Evolutionary conservation across 92 coral and sea anemone genomes (phyloP).

Genomic region (Parazoanthus darwini): DNA sequence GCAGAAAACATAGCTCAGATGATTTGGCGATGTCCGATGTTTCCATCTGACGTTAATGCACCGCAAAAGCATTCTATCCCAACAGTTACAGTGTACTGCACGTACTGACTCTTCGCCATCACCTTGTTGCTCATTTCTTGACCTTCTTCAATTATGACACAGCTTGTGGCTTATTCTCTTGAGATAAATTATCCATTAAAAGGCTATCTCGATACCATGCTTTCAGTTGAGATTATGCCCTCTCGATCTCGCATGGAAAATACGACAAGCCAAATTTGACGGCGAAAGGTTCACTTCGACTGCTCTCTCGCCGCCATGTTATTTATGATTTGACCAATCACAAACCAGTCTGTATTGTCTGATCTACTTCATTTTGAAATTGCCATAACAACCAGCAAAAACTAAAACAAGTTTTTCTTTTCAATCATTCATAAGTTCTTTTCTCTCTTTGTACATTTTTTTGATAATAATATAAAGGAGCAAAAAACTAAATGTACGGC

Average conservation of each 20-base stretch:
- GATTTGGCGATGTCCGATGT: background rate
- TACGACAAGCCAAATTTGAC: background rate
- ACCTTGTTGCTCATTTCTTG: background rate
- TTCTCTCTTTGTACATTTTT: background rate
- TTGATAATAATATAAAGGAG: background rate
- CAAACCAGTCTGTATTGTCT: background rate
- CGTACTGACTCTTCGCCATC: background rate
- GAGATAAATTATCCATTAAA: background rate
- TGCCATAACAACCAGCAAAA: constrained; percentile 35
- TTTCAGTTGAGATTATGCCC: background rate
- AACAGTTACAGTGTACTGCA: background rate
- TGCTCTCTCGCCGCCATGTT: constrained; percentile 35
- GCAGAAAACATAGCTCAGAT: background rate
- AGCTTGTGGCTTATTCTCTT: background rate
- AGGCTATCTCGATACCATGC: background rate
- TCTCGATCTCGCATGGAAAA: background rate
- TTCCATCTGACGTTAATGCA: background rate
- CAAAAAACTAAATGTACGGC: background rate
- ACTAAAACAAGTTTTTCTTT: background rate
- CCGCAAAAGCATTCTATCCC: background rate
- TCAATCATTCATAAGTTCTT: background rate
- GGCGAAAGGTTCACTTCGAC: background rate
- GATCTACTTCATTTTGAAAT: background rate
- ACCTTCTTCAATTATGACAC: background rate
- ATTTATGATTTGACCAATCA: constrained; percentile 27